Evolutionary conservation across 2,888 invertebrate species (phyloP), one percentile per base, ranked within the genome.

Genomic region (Athalia cordata): DNA sequence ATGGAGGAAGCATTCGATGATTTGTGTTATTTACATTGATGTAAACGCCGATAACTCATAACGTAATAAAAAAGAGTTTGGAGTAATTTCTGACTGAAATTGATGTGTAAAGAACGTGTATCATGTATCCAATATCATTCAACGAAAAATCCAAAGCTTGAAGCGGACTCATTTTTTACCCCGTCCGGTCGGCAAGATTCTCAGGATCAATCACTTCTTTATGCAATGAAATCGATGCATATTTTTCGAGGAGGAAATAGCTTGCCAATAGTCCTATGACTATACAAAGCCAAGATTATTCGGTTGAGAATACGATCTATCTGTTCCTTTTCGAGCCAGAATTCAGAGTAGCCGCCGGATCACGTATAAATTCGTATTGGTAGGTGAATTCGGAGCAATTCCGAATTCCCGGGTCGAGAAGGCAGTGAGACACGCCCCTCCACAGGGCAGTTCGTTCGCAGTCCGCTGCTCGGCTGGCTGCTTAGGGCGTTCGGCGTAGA

Each of bases 1-100:
- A 87, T 92, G 9, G 90, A 92, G 81, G 86, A 87, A 66, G 82
- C 90, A 43, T 90, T 92, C 29, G 90, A 90, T 52, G 87, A 89
- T 75, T 81, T 91, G 47, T 77, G 83, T 6, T 78, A 82, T 68
- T 81, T 86, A 29, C 78, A 79, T 76, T 85, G 81, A 78, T 29
- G 11, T 66, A 6, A 9, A 7, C 57, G 13, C 50, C 7, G 13
- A 11, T 45, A 45, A 70, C 13, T 55, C 78, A n/a, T 68, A 52
- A 9, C 11, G 29, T 5, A 52, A 68, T 68, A 52, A 52, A 67
- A 52, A 67, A 43, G 29, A 43, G 2, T 52, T 55, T 55, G 43
- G n/a, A 55, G 29, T 52, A 7, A 11, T 68, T 68, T 52, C 13
- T 9, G 2, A 68, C 55, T 9, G 15, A 43, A 68, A 68, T 55